Percentiles rank a stretch among this genome's conserved stretches.
These are phyloP conservation scores for Microplitis mediator DNA, from an alignment of 1,140 invertebrate species.

Conservation along the genomic window DNA sequence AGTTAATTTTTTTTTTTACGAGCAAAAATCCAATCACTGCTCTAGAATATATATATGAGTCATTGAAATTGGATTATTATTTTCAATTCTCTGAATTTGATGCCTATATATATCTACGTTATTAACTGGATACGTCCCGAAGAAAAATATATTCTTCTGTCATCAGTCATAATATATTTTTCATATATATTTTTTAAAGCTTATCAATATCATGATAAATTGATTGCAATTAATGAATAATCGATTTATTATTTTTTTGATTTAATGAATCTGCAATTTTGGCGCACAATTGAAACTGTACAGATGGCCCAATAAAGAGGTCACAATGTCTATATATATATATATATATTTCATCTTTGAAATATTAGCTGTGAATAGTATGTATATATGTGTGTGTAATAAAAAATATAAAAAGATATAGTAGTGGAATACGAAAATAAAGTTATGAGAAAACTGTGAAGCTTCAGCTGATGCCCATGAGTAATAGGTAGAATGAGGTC, in stretches of 20 bases:
- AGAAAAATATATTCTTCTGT: too few species aligned
- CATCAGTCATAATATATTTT: too few species aligned
- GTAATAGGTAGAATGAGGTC: slow-evolving; percentile 7
- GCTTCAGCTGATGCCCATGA: slow-evolving; percentile 16
- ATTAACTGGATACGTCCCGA: too few species aligned
- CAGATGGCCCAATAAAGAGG: not conserved
- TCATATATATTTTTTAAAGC: too few species aligned
- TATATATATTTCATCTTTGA: not conserved
- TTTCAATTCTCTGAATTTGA: too few species aligned
- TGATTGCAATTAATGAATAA: too few species aligned
- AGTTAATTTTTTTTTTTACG: not conserved
- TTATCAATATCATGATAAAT: not conserved
- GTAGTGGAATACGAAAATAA: slow-evolving; percentile 12
- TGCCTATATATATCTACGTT: too few species aligned
- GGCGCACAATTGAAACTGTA: too few species aligned
- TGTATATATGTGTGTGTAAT: not conserved
- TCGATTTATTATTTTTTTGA: too few species aligned
- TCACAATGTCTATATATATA: not conserved
- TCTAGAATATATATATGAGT: too few species aligned
- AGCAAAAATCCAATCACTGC: not conserved
- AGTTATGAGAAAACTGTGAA: slow-evolving; percentile 17
- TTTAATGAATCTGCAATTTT: slow-evolving; percentile 14
- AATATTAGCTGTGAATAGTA: not conserved
- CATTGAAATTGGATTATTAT: too few species aligned
- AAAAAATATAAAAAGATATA: not conserved